Percentiles rank a stretch among this genome's conserved stretches.
Evolutionary conservation across 1,140 invertebrate species (phyloP).

Genomic region (Bombus vancouverensis): DNA sequence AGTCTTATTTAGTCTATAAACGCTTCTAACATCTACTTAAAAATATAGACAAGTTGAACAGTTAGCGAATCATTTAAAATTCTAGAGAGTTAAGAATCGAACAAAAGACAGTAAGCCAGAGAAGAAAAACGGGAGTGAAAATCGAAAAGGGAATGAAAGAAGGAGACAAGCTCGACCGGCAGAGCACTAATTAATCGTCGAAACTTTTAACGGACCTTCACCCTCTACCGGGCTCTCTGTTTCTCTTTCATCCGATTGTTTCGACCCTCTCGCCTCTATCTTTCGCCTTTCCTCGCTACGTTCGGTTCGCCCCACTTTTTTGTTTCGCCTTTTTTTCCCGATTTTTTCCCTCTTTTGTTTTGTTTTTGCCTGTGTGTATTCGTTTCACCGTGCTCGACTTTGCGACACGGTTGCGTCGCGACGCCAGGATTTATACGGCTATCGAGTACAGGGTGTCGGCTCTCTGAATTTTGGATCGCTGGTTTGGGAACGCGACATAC

Average conservation of each 20-base stretch:
- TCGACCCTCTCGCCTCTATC: not conserved
- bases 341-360: not conserved
- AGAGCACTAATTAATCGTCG: conserved; percentile 75
- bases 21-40: too few relatives aligned
- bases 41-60: too few relatives aligned
- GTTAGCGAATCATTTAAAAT: not conserved
- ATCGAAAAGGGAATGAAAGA: not conserved
- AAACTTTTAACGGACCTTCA: conserved; percentile 72
- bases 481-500: not conserved
- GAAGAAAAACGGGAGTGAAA: not conserved
- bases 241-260: conserved; percentile 28
- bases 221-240: too few relatives aligned
- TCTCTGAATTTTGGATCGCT: not conserved
- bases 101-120: conserved; percentile 14
- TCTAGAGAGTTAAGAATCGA: not conserved
- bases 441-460: not conserved
- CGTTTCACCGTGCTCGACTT: conserved; percentile 1
- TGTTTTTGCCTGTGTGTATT: not conserved
- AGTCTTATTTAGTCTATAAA: too few relatives aligned
- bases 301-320: not conserved
- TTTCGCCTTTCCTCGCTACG: not conserved
- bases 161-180: conserved; percentile 26
- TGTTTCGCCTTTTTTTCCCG: not conserved
- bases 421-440: not conserved
- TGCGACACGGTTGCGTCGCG: not conserved